Evolutionary conservation across 2,797 vertebrate genomes (phyloP).

Genomic region (Poecile montanus): DNA sequence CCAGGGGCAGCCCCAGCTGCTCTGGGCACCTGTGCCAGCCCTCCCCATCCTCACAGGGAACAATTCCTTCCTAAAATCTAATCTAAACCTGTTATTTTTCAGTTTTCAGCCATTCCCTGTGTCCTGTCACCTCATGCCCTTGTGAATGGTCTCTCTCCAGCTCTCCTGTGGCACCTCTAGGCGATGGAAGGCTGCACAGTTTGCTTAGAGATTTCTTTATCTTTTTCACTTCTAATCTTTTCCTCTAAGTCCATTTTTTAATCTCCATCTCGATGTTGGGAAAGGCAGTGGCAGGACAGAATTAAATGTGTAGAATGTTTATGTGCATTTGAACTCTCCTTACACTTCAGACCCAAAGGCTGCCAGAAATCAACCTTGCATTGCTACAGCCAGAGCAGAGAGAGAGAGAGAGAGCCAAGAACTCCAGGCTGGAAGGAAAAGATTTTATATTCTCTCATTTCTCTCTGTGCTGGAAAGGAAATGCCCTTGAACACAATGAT

Average conservation of each 20-base stretch:
- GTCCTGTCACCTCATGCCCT: not conserved
- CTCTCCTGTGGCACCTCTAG: not conserved
- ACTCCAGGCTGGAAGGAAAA: not conserved
- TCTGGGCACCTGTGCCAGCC: not conserved
- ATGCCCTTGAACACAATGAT: not conserved
- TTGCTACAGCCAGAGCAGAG: not conserved
- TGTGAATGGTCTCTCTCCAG: not conserved
- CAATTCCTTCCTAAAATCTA: fast-evolving
- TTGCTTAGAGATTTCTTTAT: not conserved
- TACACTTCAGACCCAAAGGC: not conserved
- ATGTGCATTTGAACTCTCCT: not conserved
- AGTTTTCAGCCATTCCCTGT: not conserved
- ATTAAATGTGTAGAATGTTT: not conserved
- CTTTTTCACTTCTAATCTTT: not conserved
- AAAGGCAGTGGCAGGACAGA: not conserved
- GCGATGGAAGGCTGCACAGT: not conserved
- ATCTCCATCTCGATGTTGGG: not conserved
- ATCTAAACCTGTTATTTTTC: not conserved
- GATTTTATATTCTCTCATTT: not conserved
- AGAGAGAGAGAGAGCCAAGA: not conserved
- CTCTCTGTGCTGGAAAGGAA: not conserved
- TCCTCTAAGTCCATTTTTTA: not conserved
- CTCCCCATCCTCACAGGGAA: fast-evolving
- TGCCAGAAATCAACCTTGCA: not conserved
- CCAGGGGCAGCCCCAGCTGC: not conserved